Percentiles rank a stretch among this genome's conserved stretches.
Evolutionary conservation across 2,113 vertebrate species (phyloP).

Genomic region (Psittacus erithacus): DNA sequence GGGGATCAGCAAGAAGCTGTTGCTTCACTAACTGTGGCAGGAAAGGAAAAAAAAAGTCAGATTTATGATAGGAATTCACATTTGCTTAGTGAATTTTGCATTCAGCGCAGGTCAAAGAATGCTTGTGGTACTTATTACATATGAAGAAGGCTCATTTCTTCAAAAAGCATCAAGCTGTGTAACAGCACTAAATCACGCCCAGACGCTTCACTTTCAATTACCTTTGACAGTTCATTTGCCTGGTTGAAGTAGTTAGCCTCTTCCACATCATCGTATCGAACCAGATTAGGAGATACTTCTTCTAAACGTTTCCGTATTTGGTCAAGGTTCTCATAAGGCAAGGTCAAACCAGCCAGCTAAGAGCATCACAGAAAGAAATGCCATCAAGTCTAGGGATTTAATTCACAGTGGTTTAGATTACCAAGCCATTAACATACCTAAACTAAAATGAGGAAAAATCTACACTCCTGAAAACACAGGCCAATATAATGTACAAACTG

Average conservation of each 20-base stretch:
- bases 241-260: conserved; percentile 96
- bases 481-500: background rate
- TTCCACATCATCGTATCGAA: conserved; percentile 92
- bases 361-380: conserved; percentile 2
- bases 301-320: conserved; percentile 87
- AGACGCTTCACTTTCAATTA: conserved; percentile 54
- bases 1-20: conserved; percentile 86
- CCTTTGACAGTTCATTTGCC: conserved; percentile 91
- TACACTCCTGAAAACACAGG: background rate
- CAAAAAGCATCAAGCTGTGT: background rate
- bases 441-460: background rate
- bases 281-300: conserved; percentile 92
- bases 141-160: background rate
- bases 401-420: background rate
- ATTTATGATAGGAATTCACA: background rate
- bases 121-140: background rate
- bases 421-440: background rate
- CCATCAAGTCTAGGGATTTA: background rate
- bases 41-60: background rate
- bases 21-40: conserved; percentile 85
- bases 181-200: background rate
- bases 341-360: conserved; percentile 87
- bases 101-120: background rate
- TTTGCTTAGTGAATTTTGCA: background rate
- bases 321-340: conserved; percentile 90